Conservation (phyloP, 2,797 vertebrate species). For the Anguilla megastoma region DNA sequence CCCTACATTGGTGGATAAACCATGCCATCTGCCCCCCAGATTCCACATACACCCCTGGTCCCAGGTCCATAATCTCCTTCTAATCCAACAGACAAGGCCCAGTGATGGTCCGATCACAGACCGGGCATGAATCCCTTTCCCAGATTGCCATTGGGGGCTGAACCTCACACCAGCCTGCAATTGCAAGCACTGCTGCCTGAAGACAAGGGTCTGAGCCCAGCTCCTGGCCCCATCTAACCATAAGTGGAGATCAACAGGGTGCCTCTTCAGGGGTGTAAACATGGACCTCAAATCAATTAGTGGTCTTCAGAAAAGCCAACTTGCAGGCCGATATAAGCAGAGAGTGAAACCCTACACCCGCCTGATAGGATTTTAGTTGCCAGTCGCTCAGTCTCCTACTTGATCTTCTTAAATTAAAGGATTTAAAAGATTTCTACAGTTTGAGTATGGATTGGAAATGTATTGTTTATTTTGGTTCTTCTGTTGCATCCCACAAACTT, state of each 20-base stretch:
- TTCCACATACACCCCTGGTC: conserved; percentile 28
- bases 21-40: conserved; percentile 38
- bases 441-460: neutral
- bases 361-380: neutral
- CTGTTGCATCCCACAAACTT: neutral
- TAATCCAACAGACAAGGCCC: conserved; percentile 39
- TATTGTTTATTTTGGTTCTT: neutral
- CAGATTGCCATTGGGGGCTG: neutral
- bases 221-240: neutral
- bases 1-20: conserved; percentile 45
- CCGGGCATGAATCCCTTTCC: neutral
- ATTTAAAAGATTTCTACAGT: neutral
- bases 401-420: conserved; percentile 16
- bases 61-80: conserved; percentile 33
- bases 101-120: neutral
- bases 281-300: neutral
- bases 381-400: neutral
- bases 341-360: neutral
- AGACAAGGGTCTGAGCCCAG: neutral
- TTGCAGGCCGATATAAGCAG: neutral
- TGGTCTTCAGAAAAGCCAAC: neutral
- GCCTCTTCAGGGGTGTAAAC: neutral
- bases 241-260: neutral
- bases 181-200: neutral
- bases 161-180: neutral